phyloP scores from a whole-genome alignment of 1,140 invertebrate species.

The Macrocentrus cingulum region DNA sequence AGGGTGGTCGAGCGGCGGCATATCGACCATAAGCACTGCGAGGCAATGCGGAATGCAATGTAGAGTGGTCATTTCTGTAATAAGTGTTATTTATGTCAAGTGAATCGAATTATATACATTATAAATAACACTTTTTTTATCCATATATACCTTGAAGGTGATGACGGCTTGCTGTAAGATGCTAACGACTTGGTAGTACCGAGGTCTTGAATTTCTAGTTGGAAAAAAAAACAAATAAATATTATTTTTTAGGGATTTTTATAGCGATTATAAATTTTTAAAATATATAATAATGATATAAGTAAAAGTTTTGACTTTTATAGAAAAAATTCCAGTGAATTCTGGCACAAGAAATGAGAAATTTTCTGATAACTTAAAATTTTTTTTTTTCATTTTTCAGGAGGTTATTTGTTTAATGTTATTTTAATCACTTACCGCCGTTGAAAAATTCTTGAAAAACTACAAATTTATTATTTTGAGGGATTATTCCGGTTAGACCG shows the following conservation, averaged over 20 bases:
- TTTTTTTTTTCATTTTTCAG: no score
- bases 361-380: no score
- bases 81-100: conserved; percentile 21
- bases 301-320: no score
- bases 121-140: not conserved
- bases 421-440: conserved; percentile 45
- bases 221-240: conserved; percentile 2
- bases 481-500: conserved; percentile 68
- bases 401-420: not conserved
- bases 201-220: conserved; percentile 42
- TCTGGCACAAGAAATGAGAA: not conserved
- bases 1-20: conserved; percentile 64
- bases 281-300: no score
- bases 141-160: conserved; percentile 18
- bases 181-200: conserved; percentile 40
- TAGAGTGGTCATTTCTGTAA: conserved; percentile 41
- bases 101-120: not conserved
- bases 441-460: conserved; percentile 83
- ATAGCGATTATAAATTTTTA: no score
- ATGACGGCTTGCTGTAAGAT: conserved; percentile 32
- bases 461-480: conserved; percentile 88
- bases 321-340: no score
- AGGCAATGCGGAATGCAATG: conserved; percentile 33
- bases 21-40: conserved; percentile 61
- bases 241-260: not conserved